Base-by-base conservation (phyloP, 35 echinoderm and acorn worm species). In the Anneissia japonica region DNA sequence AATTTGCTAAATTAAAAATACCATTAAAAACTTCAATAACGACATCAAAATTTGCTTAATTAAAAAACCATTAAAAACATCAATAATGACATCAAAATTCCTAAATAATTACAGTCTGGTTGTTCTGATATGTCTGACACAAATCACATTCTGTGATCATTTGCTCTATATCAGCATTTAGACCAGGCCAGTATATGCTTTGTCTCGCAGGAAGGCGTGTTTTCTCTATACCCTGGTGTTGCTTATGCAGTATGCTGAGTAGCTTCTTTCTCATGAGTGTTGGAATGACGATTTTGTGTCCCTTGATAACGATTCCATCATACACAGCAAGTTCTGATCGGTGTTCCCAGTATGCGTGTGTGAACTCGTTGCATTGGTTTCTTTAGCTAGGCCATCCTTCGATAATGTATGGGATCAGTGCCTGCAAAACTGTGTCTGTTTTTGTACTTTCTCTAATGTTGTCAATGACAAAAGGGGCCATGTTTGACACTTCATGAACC, bases 161-260 rank as follows among this genome's bases (percentile, higher is more conserved):
- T 30, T 36, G 38, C 55, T 87, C 85, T 79, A 81, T 87, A 43
- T 87, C 76, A 28, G 41, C 77, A 46, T 87, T 81, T 14, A 87
- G 41, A 29, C 85, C 76, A 75, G 73, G 84, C 84, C 51, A 76
- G 84, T 86, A 86, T 43, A 76, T 36, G 10, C 74, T 51, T 87
- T 87, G 85, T 87, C 76, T 78, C 28, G 85, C 76, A 43, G 37
- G 33, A 79, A 87, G 75, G 79, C 76, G 33, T 37, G 37, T 87
- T 36, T 81, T 87, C 75, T 87, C 85, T 30, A 87, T 80, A 32
- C 75, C 85, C 41, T 79, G 74, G 74, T 80, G 76, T 80, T 79
- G 85, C 38, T 87, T 74, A 64, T 81, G 85, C 35, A 87, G 73
- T 11, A 77, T 80, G 74, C 38, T 39, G 28, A 79, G 76, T 26